These are phyloP conservation scores for Catagonus wagneri DNA, from an alignment of 2,113 vertebrate genomes.

Conservation along the genomic window DNA sequence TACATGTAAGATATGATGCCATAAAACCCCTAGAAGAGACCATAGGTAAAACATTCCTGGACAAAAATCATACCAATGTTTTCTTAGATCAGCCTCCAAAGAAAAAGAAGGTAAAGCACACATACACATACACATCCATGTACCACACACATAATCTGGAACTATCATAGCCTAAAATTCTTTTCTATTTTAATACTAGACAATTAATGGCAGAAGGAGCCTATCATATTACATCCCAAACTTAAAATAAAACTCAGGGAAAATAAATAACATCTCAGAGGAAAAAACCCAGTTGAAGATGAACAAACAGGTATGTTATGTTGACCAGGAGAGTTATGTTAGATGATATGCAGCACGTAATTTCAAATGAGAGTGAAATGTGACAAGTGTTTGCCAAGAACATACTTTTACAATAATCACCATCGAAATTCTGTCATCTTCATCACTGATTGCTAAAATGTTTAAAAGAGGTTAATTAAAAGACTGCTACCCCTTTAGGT, in stretches of 20 bases:
- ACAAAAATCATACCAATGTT: neutral
- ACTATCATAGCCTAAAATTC: neutral
- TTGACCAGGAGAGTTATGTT: neutral
- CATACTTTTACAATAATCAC: neutral
- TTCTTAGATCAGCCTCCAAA: neutral
- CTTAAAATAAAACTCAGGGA: neutral
- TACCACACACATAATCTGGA: neutral
- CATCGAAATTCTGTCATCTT: neutral
- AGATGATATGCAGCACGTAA: neutral
- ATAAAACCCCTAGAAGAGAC: neutral
- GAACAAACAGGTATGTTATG: neutral
- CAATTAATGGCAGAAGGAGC: neutral
- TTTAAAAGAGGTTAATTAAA: neutral
- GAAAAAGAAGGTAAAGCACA: neutral
- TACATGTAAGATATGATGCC: neutral
- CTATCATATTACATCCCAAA: neutral
- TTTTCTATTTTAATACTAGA: neutral
- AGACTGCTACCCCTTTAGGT: neutral
- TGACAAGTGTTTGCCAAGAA: neutral
- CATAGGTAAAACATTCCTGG: neutral
- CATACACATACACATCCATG: neutral
- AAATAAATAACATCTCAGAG: neutral
- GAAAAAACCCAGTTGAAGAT: neutral
- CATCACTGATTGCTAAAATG: neutral
- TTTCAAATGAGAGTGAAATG: neutral